Evolutionary conservation across 2,888 invertebrate species (phyloP).

Genomic region (Pristionchus exspectatus): DNA sequence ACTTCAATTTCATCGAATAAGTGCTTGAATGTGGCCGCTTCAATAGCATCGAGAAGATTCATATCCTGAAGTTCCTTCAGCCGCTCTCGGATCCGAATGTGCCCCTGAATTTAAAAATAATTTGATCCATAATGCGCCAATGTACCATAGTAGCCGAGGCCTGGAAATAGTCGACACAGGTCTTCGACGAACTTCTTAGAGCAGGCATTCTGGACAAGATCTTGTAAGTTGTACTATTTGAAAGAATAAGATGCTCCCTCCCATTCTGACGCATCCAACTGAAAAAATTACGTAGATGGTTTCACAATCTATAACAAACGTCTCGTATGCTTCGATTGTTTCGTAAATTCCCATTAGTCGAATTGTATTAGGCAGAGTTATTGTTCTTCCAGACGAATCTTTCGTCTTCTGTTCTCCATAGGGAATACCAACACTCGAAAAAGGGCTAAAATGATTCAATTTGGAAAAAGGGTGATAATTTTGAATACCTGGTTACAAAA

Average conservation of each 20-base stretch:
- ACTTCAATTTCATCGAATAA: background rate
- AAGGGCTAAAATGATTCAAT: too few relatives aligned
- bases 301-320: background rate
- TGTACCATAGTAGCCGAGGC: background rate
- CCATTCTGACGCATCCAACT: background rate
- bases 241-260: background rate
- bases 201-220: background rate
- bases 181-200: background rate
- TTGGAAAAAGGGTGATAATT: background rate
- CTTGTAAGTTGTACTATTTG: background rate
- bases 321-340: conserved; percentile 6
- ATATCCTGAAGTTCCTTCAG: background rate
- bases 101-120: background rate
- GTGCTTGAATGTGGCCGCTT: background rate
- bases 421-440: background rate
- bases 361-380: background rate
- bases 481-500: background rate
- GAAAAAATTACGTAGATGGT: too few relatives aligned
- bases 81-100: background rate
- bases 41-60: background rate
- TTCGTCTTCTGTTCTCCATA: conserved; percentile 8
- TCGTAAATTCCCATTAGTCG: background rate
- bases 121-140: too few relatives aligned
- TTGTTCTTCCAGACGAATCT: background rate
- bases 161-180: background rate